These are phyloP conservation scores for Noctua pronuba DNA, from an alignment of 2,888 invertebrate genomes.

Conservation along the genomic window DNA sequence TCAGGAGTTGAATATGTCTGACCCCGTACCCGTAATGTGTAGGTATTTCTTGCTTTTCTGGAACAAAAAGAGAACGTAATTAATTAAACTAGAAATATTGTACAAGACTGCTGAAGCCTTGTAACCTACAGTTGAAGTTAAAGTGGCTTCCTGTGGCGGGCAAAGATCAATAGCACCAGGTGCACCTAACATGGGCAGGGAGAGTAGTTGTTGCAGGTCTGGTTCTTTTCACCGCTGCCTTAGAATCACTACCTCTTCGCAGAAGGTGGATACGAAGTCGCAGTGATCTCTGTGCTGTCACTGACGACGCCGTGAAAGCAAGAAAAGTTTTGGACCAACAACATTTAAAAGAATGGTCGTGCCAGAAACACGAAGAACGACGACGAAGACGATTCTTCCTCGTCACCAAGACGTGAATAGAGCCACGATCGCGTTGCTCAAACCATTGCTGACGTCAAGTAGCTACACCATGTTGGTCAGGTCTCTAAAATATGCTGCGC, in stretches of 20 bases:
- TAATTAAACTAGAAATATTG: not conserved
- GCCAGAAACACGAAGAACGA: not conserved
- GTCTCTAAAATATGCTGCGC: not conserved
- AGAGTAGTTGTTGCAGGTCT: not conserved
- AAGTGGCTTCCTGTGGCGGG: not conserved
- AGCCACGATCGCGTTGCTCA: not conserved
- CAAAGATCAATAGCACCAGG: not conserved
- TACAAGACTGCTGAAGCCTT: not conserved
- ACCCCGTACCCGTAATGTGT: conserved; percentile 74
- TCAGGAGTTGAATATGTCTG: conserved; percentile 75
- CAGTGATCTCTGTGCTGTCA: not conserved
- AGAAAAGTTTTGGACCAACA: not conserved
- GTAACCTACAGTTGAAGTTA: not conserved
- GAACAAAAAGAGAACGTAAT: conserved; percentile 48
- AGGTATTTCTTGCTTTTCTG: conserved; percentile 61
- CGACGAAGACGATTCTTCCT: not conserved
- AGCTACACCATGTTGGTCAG: not conserved
- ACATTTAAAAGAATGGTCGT: not conserved
- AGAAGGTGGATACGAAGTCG: not conserved
- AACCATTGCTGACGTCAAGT: not conserved
- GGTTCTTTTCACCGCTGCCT: not conserved
- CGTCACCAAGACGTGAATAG: not conserved
- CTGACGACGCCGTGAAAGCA: not conserved
- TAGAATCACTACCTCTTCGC: not conserved
- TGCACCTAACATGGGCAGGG: not conserved